Evolutionary conservation across 2,113 vertebrate genomes (phyloP), one percentile per base, ranked within the genome.

Genomic region (Ellobius talpinus): DNA sequence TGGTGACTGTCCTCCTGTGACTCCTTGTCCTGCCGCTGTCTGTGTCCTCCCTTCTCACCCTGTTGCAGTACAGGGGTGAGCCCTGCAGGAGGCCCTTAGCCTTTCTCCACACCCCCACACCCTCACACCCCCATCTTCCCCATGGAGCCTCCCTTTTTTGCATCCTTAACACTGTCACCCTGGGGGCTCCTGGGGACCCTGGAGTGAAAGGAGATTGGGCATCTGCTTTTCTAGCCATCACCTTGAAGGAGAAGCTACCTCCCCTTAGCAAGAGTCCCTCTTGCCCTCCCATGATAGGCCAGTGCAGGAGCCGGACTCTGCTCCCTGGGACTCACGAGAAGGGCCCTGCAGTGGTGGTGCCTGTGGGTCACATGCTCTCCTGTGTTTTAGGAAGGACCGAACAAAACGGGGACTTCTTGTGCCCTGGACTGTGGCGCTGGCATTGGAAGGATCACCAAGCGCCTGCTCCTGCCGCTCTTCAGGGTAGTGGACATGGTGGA

Each of bases 401-500:
- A 99, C 95, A 99, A 99, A 98, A 99, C 99, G 0, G 99, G 99
- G 0, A 98, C 98, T 0, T 97, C 98, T 29, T 99, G 98, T 0
- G 99, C 99, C 19, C 98, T 99, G 98, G 99, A 99, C 99, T 99
- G 99, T 0, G 99, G 99, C 0, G 99, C 99, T 0, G 99, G 99
- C 85, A 99, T 99, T 0, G 99, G 99, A 2, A 98, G 99, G 66
- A 99, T 99, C 98, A 99, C 99, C 97, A 99, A 99, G 97, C 98
- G 99, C 0, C 98, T 99, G 78, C 99, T 99, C 90, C 97, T 99
- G 97, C 99, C 99, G 0, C 98, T 99, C 55, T 99, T 99, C 96
- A 98, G 97, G 36, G 99, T 98, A 0, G 99, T 99, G 97, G 99
- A 99, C 98, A 98, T 99, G 98, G 99, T 99, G 89, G 99, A 99